These are phyloP conservation scores for Epizoanthus illoricatus DNA, from an alignment of 92 coral and sea anemone genomes.

Conservation along the genomic window DNA sequence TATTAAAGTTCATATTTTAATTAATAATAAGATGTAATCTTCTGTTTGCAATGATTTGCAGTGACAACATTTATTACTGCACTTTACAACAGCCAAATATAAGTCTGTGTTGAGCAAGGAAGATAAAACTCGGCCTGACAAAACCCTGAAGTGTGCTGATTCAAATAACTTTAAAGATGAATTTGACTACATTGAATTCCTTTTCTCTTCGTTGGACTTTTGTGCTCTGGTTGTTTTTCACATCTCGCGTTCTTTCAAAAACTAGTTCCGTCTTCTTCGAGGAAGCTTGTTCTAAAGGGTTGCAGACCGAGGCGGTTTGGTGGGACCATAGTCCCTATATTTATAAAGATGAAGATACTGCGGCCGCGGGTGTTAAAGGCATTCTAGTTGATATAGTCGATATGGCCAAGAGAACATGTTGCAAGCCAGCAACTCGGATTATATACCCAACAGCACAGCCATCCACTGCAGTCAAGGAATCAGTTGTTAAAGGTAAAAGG, in stretches of 20 bases:
- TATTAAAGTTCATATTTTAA: background rate
- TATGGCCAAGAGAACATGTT: slow-evolving; percentile 57
- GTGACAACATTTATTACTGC: no score
- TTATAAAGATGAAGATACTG: slow-evolving; percentile 35
- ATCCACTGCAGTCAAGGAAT: slow-evolving; percentile 20
- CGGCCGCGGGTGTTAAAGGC: slow-evolving; percentile 40
- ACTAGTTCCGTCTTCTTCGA: slow-evolving; percentile 26
- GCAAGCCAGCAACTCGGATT: slow-evolving; percentile 46
- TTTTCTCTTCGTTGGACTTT: background rate
- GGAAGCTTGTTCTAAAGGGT: slow-evolving; percentile 53
- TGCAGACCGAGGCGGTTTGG: slow-evolving; percentile 53
- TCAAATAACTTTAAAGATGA: background rate
- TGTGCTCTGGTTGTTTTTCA: slow-evolving; percentile 14
- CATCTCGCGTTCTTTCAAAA: slow-evolving; percentile 6
- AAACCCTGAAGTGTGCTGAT: background rate
- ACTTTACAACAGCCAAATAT: no score
- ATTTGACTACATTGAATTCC: background rate
- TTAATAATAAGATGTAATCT: background rate
- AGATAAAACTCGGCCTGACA: no score
- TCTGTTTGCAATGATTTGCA: background rate
- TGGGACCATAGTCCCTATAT: slow-evolving; percentile 69
- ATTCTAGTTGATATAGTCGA: slow-evolving; percentile 72
- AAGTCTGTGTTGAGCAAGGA: no score
- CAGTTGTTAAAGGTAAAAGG: slow-evolving; percentile 17
- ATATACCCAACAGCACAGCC: background rate